These are phyloP conservation scores for Brachyhypopomus gauderio DNA, from an alignment of 2,113 vertebrate genomes.

Conservation along the genomic window DNA sequence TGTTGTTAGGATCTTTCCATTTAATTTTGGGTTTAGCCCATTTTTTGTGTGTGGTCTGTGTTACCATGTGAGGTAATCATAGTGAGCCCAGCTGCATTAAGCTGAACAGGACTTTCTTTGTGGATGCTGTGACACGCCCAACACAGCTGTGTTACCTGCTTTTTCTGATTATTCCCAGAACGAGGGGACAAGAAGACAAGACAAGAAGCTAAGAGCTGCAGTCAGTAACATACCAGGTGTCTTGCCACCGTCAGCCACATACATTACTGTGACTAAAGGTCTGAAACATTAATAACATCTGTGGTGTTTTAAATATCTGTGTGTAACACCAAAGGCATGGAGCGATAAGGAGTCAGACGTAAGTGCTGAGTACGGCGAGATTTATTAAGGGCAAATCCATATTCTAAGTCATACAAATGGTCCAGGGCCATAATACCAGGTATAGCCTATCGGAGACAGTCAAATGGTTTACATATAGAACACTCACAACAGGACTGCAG, in stretches of 20 bases:
- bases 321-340: too few relatives aligned
- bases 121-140: conserved; percentile 11
- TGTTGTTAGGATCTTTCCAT: too few relatives aligned
- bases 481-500: too few relatives aligned
- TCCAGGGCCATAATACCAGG: too few relatives aligned
- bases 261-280: conserved; percentile 18
- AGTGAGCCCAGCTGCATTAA: conserved; percentile 43
- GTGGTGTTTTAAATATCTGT: too few relatives aligned
- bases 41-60: neutral
- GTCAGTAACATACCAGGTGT: neutral
- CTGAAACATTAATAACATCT: too few relatives aligned
- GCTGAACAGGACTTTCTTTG: conserved; percentile 38
- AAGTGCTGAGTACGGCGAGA: too few relatives aligned
- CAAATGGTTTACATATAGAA: too few relatives aligned
- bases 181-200: conserved; percentile 18
- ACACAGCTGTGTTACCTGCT: conserved; percentile 14
- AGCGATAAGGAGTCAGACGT: too few relatives aligned
- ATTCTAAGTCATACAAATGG: too few relatives aligned
- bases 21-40: neutral
- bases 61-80: neutral
- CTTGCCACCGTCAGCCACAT: neutral
- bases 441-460: too few relatives aligned
- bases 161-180: conserved; percentile 8
- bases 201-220: conserved; percentile 33
- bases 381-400: too few relatives aligned